phyloP scores from a whole-genome alignment of 1,140 invertebrate genomes.

The Drosophila lowei region DNA sequence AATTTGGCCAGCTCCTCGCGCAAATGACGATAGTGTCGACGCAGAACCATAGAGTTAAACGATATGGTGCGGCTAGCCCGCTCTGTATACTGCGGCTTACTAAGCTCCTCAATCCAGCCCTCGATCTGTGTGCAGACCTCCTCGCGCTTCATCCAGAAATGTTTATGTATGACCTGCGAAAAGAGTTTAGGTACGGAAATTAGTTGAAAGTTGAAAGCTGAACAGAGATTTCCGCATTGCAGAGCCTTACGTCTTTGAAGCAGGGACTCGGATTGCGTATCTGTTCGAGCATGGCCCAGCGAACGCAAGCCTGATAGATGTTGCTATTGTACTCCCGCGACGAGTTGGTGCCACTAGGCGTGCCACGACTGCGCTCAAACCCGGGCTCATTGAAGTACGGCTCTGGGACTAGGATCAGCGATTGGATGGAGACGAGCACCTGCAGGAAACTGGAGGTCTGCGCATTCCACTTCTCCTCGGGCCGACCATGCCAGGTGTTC shows the following conservation, averaged over 20 bases:
- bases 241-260: conserved; percentile 91
- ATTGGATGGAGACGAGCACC: conserved; percentile 98
- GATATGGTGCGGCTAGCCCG: conserved; percentile 88
- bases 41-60: conserved; percentile 88
- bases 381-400: conserved; percentile 99
- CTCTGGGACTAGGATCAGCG: conserved; percentile 96
- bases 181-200: not conserved
- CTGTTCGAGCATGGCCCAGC: conserved; percentile 98
- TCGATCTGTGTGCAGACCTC: conserved; percentile 95
- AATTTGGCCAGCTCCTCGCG: conserved; percentile 91
- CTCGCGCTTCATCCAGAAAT: conserved; percentile 97
- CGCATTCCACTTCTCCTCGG: conserved; percentile 99
- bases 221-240: not conserved
- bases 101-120: conserved; percentile 94
- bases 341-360: conserved; percentile 93
- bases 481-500: conserved; percentile 98
- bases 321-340: conserved; percentile 97
- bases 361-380: conserved; percentile 95
- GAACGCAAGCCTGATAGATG: conserved; percentile 96
- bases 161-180: conserved; percentile 92
- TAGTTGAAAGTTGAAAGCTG: no score
- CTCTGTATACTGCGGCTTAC: conserved; percentile 89
- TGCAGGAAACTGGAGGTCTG: conserved; percentile 98
- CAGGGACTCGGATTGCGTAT: conserved; percentile 95
- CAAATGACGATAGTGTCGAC: conserved; percentile 91